These are phyloP conservation scores for Hyalella azteca DNA, from an alignment of 2,888 invertebrate species.

Conservation along the genomic window DNA sequence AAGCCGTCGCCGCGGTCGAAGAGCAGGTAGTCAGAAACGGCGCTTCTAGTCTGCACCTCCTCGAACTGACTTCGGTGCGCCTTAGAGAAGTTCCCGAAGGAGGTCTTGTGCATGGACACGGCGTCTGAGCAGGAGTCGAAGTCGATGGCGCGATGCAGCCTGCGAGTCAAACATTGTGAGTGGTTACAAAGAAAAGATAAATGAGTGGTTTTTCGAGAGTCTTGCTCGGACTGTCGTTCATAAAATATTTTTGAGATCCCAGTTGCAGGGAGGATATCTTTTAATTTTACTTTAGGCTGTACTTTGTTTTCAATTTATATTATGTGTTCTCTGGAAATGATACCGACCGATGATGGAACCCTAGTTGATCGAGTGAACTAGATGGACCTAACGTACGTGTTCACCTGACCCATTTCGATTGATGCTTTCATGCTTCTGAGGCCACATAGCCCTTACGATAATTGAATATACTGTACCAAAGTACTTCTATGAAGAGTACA, in stretches of 20 bases:
- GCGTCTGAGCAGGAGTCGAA: constrained; percentile 1
- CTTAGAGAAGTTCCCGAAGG: not conserved
- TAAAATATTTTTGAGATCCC: not conserved
- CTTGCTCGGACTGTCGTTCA: not conserved
- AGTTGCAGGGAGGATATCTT: not conserved
- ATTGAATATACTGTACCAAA: too few species aligned
- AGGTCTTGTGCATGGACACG: constrained; percentile 10
- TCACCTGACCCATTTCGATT: too few species aligned
- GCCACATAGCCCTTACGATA: too few species aligned
- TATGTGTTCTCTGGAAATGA: too few species aligned
- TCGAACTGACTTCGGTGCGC: not conserved
- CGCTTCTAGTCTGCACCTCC: constrained; percentile 14
- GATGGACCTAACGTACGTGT: too few species aligned
- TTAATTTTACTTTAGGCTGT: not conserved
- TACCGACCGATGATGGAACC: too few species aligned
- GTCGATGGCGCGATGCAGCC: constrained; percentile 22
- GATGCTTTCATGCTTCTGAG: too few species aligned
- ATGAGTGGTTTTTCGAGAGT: not conserved
- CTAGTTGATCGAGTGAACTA: too few species aligned
- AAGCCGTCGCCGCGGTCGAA: constrained; percentile 18
- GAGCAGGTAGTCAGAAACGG: not conserved
- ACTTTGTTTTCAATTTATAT: too few species aligned
- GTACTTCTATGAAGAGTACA: too few species aligned
- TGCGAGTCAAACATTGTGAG: not conserved
- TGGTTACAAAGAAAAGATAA: too few species aligned